Conservation (phyloP, 1,140 invertebrate genomes). For the Eubasilissa regina region DNA sequence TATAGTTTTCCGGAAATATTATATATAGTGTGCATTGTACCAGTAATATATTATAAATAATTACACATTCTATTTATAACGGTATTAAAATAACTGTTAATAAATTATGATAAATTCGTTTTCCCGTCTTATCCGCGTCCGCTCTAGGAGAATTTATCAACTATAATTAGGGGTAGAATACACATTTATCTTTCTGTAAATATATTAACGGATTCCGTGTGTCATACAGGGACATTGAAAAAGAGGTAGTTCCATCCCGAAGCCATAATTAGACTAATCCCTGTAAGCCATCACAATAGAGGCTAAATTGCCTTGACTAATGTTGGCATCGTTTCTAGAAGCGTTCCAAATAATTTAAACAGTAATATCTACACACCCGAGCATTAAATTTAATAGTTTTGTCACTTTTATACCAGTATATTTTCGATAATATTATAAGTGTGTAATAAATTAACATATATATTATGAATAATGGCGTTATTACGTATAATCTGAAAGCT, state of each 20-base stretch:
- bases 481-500: no score
- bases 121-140: slow-evolving; percentile 19
- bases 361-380: slow-evolving; percentile 40
- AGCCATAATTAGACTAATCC: slow-evolving; percentile 56
- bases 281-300: slow-evolving; percentile 46
- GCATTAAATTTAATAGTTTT: not conserved
- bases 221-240: slow-evolving; percentile 47
- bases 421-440: not conserved
- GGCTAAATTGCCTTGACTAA: slow-evolving; percentile 55
- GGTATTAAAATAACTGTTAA: slow-evolving; percentile 27
- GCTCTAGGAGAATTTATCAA: slow-evolving; percentile 24
- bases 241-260: slow-evolving; percentile 35
- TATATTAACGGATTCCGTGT: slow-evolving; percentile 40
- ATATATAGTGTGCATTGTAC: no score
- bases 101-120: slow-evolving; percentile 28
- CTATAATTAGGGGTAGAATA: slow-evolving; percentile 29
- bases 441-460: not conserved
- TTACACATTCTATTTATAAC: not conserved
- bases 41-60: no score
- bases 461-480: no score
- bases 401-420: not conserved
- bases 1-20: not conserved
- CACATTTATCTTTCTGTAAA: slow-evolving; percentile 43
- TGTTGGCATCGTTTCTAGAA: slow-evolving; percentile 39
- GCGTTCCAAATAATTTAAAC: slow-evolving; percentile 42